A percentile compares a stretch with the other conserved stretches of the same genome.
phyloP scores from a whole-genome alignment of 2,113 vertebrate genomes.

The Lycaon pictus region DNA sequence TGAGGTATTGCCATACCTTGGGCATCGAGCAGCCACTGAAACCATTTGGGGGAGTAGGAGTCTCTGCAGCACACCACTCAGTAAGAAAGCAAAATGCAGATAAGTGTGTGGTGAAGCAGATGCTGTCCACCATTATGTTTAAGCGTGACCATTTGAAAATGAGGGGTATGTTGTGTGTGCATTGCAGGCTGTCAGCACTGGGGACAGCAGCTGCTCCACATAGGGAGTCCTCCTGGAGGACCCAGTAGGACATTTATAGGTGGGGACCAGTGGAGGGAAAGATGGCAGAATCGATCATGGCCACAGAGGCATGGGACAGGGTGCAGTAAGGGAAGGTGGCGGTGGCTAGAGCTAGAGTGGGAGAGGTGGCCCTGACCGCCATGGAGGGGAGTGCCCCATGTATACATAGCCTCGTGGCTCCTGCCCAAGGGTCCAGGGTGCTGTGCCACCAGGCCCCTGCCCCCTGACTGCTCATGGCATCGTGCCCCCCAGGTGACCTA shows the following conservation, averaged over 20 bases:
- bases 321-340: not conserved
- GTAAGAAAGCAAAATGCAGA: not conserved
- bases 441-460: not conserved
- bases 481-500: not conserved
- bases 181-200: no score
- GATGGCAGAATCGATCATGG: no score
- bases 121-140: not conserved
- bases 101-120: no score
- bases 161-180: not conserved
- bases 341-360: not conserved
- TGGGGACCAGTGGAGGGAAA: not conserved
- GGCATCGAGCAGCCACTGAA: not conserved
- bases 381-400: rapidly evolving
- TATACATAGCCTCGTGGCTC: not conserved
- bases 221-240: not conserved
- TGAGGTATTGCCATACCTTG: not conserved
- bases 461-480: rapidly evolving
- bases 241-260: not conserved
- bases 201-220: not conserved
- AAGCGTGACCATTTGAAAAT: rapidly evolving
- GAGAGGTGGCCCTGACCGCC: not conserved
- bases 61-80: not conserved
- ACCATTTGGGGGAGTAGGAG: not conserved
- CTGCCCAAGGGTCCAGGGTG: not conserved
- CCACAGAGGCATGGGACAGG: not conserved